phyloP scores from a whole-genome alignment of 2,113 vertebrate species.

The Microtus montanus region DNA sequence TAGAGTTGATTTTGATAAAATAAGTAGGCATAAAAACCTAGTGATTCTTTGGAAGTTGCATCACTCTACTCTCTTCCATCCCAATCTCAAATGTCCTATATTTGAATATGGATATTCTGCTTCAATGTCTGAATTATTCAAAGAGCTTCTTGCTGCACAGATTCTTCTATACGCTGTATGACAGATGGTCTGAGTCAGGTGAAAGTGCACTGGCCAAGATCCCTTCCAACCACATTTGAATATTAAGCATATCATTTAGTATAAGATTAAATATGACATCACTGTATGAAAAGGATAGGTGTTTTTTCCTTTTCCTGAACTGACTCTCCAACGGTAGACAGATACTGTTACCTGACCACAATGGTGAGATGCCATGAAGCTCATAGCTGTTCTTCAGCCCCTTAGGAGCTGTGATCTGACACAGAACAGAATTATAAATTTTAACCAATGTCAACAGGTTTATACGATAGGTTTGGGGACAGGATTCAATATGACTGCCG shows the following conservation, averaged over 20 bases:
- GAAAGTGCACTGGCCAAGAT: background rate
- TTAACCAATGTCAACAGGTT: background rate
- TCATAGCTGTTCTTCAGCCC: background rate
- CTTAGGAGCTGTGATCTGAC: conserved; percentile 3
- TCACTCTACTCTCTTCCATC: background rate
- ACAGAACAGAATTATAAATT: background rate
- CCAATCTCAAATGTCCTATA: background rate
- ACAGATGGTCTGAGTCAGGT: background rate
- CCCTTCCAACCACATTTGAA: background rate
- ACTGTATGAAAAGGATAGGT: background rate
- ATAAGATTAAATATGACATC: background rate
- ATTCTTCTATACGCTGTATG: background rate
- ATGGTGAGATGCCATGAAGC: background rate
- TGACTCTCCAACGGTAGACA: background rate
- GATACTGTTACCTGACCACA: background rate
- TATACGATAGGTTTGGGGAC: background rate
- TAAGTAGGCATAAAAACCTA: background rate
- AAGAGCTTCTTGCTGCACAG: background rate
- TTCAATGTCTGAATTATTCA: background rate
- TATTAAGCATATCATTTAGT: background rate
- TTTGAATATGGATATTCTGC: background rate
- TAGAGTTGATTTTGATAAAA: background rate
- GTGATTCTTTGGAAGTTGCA: background rate
- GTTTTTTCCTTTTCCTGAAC: background rate
- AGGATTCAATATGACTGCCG: background rate